phyloP scores from a whole-genome alignment of 2,113 vertebrate genomes.

The Actenoides hombroni region DNA sequence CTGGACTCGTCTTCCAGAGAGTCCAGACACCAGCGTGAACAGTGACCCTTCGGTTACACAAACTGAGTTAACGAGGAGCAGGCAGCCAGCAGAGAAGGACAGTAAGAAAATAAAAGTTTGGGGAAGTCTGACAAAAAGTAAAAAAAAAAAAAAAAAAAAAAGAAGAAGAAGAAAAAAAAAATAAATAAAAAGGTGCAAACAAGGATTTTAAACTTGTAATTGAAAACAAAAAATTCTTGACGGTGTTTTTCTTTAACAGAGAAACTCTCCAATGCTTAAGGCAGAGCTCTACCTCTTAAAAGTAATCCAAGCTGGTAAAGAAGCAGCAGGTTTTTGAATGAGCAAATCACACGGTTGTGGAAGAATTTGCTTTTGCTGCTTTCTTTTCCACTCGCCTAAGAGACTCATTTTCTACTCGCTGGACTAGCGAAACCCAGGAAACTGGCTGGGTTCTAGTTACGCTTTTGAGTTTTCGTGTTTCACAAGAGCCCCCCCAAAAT shows the following conservation, averaged over 20 bases:
- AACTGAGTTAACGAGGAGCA: constrained; percentile 18
- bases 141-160: not conserved
- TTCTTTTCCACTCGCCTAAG: not conserved
- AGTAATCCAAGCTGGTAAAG: not conserved
- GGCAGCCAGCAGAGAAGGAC: not conserved
- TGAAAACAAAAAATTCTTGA: not conserved
- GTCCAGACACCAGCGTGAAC: not conserved
- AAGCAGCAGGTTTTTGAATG: not conserved
- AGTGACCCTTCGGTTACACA: not conserved
- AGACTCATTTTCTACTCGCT: not conserved
- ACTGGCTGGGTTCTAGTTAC: constrained; percentile 13
- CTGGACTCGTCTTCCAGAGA: not conserved
- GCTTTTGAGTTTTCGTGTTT: constrained; percentile 13
- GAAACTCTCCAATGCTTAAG: not conserved
- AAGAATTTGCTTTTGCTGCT: not conserved
- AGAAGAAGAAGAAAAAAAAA: not conserved
- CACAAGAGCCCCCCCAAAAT: not conserved
- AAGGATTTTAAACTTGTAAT: not conserved
- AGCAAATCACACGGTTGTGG: not conserved
- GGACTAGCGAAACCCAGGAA: not conserved
- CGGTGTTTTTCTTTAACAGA: not conserved
- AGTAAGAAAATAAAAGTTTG: not conserved
- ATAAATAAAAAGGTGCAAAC: not conserved
- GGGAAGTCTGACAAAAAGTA: not conserved
- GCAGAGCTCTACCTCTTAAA: not conserved